Conservation (phyloP, 2,797 vertebrate genomes). For the Pseudochirops corinnae region DNA sequence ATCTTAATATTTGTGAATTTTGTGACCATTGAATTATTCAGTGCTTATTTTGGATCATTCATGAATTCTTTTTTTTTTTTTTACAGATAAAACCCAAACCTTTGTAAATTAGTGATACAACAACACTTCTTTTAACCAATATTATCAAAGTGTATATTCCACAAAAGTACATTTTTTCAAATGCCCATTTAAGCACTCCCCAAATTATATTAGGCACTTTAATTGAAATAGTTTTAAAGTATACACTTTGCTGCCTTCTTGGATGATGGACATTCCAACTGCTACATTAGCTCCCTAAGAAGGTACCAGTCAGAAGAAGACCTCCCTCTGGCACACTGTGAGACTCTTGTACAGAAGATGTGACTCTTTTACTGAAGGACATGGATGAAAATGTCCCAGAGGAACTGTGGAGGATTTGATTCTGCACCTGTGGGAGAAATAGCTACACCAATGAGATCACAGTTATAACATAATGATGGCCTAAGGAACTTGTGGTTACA, state of each 20-base stretch:
- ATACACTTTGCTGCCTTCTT: neutral
- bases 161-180: constrained; percentile 22
- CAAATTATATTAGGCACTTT: neutral
- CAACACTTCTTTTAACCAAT: constrained; percentile 26
- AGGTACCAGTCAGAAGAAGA: neutral
- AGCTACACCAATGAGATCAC: neutral
- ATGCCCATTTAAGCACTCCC: neutral
- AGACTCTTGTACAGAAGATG: neutral
- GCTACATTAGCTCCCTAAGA: neutral
- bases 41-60: constrained; percentile 1
- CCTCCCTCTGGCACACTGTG: neutral
- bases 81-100: neutral
- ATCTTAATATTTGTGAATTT: neutral
- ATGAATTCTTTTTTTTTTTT: constrained; percentile 34
- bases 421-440: neutral
- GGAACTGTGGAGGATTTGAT: neutral
- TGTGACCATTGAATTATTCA: neutral
- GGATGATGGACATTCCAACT: neutral
- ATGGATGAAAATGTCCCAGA: neutral
- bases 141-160: constrained; percentile 14
- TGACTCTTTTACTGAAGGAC: neutral
- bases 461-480: neutral
- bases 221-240: constrained; percentile 13
- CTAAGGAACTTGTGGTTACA: neutral
- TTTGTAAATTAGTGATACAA: neutral